phyloP scores from a whole-genome alignment of 2,797 vertebrate genomes.

The Taeniopygia guttata region DNA sequence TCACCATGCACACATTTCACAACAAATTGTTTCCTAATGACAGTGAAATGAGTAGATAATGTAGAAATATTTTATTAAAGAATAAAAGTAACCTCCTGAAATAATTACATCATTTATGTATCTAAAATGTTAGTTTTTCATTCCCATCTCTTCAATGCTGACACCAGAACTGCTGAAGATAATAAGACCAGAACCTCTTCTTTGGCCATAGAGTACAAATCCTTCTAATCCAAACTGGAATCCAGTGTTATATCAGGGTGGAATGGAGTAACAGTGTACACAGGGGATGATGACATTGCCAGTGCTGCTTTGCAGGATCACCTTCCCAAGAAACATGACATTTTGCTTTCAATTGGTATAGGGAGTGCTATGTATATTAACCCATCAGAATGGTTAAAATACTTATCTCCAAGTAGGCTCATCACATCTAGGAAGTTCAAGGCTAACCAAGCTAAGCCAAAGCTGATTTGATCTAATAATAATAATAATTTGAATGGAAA shows the following conservation, averaged over 20 bases:
- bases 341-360: not conserved
- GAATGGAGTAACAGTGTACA: not conserved
- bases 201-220: not conserved
- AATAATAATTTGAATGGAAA: not conserved
- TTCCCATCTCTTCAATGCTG: not conserved
- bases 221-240: not conserved
- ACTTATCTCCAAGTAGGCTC: not conserved
- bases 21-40: not conserved
- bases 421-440: not conserved
- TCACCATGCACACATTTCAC: not conserved
- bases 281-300: not conserved
- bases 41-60: not conserved
- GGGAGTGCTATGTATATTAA: not conserved
- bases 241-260: too few species aligned
- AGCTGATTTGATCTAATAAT: not conserved
- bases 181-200: not conserved
- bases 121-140: not conserved
- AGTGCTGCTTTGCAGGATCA: not conserved
- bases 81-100: not conserved
- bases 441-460: not conserved
- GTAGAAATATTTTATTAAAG: not conserved
- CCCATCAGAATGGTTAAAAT: not conserved
- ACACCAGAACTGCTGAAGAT: not conserved
- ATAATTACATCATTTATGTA: not conserved
- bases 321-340: not conserved